Percentiles rank a stretch among this genome's conserved stretches.
These are phyloP conservation scores for Thalassarche chlororhynchos DNA, from an alignment of 2,113 vertebrate species.

Conservation along the genomic window DNA sequence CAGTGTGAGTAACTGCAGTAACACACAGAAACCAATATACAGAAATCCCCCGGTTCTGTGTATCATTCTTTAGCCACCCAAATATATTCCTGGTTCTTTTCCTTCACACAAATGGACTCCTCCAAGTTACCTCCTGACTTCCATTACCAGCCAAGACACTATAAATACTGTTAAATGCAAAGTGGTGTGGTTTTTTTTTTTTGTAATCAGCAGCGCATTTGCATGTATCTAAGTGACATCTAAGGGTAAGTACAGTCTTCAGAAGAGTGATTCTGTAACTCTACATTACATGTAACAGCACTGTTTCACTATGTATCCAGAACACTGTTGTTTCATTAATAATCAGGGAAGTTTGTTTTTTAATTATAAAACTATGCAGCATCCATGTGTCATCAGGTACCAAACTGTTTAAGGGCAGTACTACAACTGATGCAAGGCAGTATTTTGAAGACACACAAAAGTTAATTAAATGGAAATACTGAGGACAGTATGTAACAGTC, in stretches of 20 bases:
- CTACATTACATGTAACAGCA: not conserved
- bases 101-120: not conserved
- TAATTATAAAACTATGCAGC: not conserved
- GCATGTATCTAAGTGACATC: not conserved
- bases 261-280: not conserved
- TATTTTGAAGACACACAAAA: not conserved
- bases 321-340: not conserved
- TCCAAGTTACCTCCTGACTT: not conserved
- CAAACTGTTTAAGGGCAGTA: not conserved
- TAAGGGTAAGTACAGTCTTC: not conserved
- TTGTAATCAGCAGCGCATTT: not conserved
- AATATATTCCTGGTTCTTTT: not conserved
- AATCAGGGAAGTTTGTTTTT: not conserved
- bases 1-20: not conserved
- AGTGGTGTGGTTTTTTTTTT: not conserved
- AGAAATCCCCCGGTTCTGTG: not conserved
- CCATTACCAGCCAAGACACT: not conserved
- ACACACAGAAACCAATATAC: not conserved
- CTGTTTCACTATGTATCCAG: not conserved
- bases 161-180: not conserved
- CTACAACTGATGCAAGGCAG: not conserved
- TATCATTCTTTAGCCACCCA: not conserved
- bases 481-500: not conserved
- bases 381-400: too few relatives aligned
- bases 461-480: not conserved